Evolutionary conservation across 2,888 invertebrate genomes (phyloP).

Genomic region (Drosophila quinaria): DNA sequence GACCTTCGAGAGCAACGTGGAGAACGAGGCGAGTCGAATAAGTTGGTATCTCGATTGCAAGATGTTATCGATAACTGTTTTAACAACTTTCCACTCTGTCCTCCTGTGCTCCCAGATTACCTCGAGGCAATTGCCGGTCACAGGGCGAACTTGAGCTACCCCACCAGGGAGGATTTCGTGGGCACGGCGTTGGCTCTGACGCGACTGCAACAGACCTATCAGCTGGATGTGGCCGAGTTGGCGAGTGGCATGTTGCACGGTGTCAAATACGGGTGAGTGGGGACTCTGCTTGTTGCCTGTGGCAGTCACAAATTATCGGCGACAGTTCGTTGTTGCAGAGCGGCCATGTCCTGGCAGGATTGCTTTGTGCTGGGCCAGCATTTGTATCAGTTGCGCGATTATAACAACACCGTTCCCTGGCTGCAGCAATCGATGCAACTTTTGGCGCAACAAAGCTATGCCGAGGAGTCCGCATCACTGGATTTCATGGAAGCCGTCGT

Average conservation of each 20-base stretch:
- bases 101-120: constrained; percentile 87
- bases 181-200: constrained; percentile 98
- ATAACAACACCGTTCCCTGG: constrained; percentile 96
- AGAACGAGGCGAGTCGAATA: constrained; percentile 88
- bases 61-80: constrained; percentile 29
- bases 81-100: constrained; percentile 8
- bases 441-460: constrained; percentile 87
- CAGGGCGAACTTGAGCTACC: constrained; percentile 92
- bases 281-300: constrained; percentile 13
- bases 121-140: constrained; percentile 91
- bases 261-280: constrained; percentile 90
- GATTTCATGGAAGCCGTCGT: constrained; percentile 81
- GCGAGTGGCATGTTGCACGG: constrained; percentile 95
- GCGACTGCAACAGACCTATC: constrained; percentile 97
- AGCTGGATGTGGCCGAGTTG: constrained; percentile 93
- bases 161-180: constrained; percentile 95
- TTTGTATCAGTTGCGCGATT: constrained; percentile 94
- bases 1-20: constrained; percentile 91
- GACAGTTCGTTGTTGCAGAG: constrained; percentile 83
- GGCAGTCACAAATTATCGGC: constrained; percentile 45
- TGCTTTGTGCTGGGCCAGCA: constrained; percentile 98
- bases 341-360: constrained; percentile 93
- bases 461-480: constrained; percentile 60
- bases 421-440: constrained; percentile 95
- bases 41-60: constrained; percentile 57